A percentile compares a stretch with the other conserved stretches of the same genome.
Conservation (phyloP, 2,113 vertebrate genomes). For the Origma solitaria region DNA sequence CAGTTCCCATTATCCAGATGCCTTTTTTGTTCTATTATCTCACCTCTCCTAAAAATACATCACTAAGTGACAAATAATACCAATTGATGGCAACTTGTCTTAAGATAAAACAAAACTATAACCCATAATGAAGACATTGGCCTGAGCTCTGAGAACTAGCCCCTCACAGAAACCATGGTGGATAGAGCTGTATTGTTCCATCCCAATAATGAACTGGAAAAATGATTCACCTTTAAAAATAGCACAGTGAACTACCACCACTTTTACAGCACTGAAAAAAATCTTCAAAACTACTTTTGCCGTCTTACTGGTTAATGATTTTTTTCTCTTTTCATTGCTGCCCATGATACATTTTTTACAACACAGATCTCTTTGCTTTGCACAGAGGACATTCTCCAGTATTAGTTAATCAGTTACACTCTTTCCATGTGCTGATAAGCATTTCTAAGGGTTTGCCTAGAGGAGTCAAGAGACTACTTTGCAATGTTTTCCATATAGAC, state of each 20-base stretch:
- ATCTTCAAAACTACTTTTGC: not conserved
- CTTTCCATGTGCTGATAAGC: not conserved
- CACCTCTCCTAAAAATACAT: not conserved
- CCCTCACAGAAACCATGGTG: not conserved
- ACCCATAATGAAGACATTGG: fast-evolving
- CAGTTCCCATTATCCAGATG: not conserved
- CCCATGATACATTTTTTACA: not conserved
- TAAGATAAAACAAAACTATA: not conserved
- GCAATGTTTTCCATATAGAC: not conserved
- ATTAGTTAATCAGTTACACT: not conserved
- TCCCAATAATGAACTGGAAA: not conserved
- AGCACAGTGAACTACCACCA: not conserved
- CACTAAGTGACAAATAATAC: not conserved
- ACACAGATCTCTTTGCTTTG: fast-evolving
- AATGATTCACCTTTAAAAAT: not conserved
- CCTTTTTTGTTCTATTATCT: not conserved
- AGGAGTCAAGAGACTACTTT: not conserved
- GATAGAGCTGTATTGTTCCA: not conserved
- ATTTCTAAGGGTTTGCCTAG: not conserved
- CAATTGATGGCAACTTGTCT: not conserved
- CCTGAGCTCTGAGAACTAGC: not conserved
- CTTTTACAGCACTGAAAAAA: not conserved
- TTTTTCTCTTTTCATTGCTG: not conserved
- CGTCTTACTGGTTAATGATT: not conserved
- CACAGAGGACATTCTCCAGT: not conserved